phyloP scores from a whole-genome alignment of 2,888 invertebrate species.

The Operophtera brumata region DNA sequence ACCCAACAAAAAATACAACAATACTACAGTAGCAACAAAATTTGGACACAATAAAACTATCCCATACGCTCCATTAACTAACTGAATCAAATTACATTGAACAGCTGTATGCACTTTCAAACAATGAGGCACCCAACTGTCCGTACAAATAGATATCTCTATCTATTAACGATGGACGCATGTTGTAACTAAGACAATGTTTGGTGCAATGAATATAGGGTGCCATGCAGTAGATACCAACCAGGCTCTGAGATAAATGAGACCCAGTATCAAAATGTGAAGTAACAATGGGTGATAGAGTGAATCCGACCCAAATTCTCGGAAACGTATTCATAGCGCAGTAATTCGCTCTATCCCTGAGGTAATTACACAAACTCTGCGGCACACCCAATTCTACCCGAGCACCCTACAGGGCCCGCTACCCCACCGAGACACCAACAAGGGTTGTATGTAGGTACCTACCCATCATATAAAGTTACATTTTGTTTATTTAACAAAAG shows the following conservation, averaged over 20 bases:
- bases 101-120: constrained; percentile 64
- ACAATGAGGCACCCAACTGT: constrained; percentile 53
- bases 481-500: constrained; percentile 43
- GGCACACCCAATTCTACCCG: constrained; percentile 21
- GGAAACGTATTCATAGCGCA: constrained; percentile 43
- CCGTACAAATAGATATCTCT: constrained; percentile 46
- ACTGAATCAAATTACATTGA: constrained; percentile 70
- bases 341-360: constrained; percentile 47
- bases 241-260: constrained; percentile 20
- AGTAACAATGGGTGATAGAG: constrained; percentile 18
- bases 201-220: constrained; percentile 15
- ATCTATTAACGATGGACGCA: constrained; percentile 30
- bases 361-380: constrained; percentile 38
- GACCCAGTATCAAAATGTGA: constrained; percentile 14
- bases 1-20: constrained; percentile 42
- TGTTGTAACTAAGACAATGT: constrained; percentile 12
- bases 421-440: constrained; percentile 23
- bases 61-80: constrained; percentile 67
- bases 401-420: constrained; percentile 11
- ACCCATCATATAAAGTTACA: constrained; percentile 36
- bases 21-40: constrained; percentile 42
- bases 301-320: constrained; percentile 37
- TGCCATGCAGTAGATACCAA: constrained; percentile 11
- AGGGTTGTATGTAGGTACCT: constrained; percentile 25
- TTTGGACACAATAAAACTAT: constrained; percentile 48